Evolutionary conservation across 2,113 vertebrate species (phyloP).

Genomic region (Ceyx cyanopectus): DNA sequence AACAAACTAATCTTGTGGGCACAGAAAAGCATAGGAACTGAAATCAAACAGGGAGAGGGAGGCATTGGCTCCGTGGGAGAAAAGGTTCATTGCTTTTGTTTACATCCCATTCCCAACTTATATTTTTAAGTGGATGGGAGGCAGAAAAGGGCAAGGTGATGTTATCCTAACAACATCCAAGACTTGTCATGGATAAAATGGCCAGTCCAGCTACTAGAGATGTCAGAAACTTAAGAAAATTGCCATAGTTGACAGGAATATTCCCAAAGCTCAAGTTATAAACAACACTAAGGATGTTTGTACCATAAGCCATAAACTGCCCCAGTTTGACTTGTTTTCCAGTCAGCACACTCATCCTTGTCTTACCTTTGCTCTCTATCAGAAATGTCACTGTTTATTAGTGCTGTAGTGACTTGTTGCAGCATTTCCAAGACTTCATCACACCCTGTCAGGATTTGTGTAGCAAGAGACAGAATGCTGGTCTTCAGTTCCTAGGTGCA

Average conservation of each 20-base stretch:
- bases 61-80: not conserved
- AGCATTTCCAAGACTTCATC: conserved; percentile 98
- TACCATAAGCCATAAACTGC: not conserved
- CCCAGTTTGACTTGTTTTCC: not conserved
- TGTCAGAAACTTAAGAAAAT: not conserved
- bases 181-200: not conserved
- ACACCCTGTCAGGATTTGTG: conserved; percentile 94
- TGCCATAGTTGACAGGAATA: not conserved
- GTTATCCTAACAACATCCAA: not conserved
- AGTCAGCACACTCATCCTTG: not conserved
- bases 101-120: not conserved
- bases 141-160: not conserved
- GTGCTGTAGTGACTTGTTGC: conserved; percentile 94
- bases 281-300: not conserved
- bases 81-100: not conserved
- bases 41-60: not conserved
- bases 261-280: not conserved
- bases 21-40: not conserved
- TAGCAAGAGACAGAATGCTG: conserved; percentile 93
- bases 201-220: not conserved
- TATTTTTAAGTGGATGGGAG: not conserved
- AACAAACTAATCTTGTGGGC: not conserved
- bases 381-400: conserved; percentile 91
- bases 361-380: conserved; percentile 92
- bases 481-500: conserved; percentile 90